phyloP scores from a whole-genome alignment of 2,888 invertebrate species.

The Crossocerus cetratus region DNA sequence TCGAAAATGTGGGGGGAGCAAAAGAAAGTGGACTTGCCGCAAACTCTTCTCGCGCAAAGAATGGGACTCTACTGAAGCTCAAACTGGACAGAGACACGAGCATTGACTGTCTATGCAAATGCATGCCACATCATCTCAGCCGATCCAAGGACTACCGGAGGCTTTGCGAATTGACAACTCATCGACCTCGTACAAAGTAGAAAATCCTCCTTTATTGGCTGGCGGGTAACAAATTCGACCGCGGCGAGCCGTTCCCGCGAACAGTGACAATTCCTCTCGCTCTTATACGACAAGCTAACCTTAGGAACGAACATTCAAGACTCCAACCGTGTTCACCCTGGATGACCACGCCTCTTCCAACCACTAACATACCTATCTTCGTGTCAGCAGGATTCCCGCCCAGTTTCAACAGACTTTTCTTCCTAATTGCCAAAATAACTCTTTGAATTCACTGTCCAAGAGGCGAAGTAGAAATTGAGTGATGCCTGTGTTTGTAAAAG shows the following conservation, averaged over 20 bases:
- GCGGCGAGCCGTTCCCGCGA: conserved; percentile 12
- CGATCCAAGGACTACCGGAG: conserved; percentile 26
- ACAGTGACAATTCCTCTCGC: conserved; percentile 27
- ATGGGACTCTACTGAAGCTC: too few species aligned
- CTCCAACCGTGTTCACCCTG: too few species aligned
- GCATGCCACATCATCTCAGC: conserved; percentile 44
- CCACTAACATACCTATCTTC: too few species aligned
- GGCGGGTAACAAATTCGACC: conserved; percentile 38
- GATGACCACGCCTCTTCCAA: too few species aligned
- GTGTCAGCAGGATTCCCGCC: too few species aligned
- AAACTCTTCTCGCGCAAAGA: too few species aligned
- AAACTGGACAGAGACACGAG: conserved; percentile 14
- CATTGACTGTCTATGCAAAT: conserved; percentile 14
- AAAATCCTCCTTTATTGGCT: conserved; percentile 49
- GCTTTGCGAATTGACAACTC: conserved; percentile 25
- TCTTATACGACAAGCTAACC: background rate
- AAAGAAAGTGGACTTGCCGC: background rate
- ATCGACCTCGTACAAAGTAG: conserved; percentile 32
- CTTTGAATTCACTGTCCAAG: too few species aligned
- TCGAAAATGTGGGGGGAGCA: background rate
- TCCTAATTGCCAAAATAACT: too few species aligned
- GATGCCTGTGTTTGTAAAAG: too few species aligned
- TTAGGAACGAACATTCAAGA: background rate
- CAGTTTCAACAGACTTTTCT: too few species aligned
- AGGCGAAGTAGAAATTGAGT: too few species aligned